Evolutionary conservation across 1,140 invertebrate species (phyloP).

Genomic region (Scaptomyza montana): DNA sequence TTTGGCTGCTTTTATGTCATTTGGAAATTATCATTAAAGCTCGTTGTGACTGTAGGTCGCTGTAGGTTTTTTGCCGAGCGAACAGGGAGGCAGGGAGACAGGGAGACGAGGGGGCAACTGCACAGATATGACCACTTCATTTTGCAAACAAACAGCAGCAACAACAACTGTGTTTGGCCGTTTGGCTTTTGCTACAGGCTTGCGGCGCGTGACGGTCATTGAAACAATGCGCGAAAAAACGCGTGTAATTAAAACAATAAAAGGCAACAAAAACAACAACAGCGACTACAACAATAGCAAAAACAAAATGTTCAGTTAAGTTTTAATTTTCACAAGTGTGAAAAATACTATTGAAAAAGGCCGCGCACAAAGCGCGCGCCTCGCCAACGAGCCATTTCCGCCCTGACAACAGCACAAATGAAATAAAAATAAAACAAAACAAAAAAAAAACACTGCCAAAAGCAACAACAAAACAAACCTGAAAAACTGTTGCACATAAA

Average conservation of each 20-base stretch:
- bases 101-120: neutral
- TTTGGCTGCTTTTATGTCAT: conserved; percentile 70
- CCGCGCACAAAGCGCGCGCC: conserved; percentile 56
- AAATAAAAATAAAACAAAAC: neutral
- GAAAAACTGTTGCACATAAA: conserved; percentile 14
- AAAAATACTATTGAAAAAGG: conserved; percentile 78
- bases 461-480: neutral
- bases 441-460: neutral
- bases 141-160: conserved; percentile 55
- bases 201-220: conserved; percentile 77
- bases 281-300: conserved; percentile 30
- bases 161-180: conserved; percentile 41
- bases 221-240: conserved; percentile 79
- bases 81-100: too few species aligned
- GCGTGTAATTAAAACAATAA: conserved; percentile 81
- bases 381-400: conserved; percentile 73
- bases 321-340: conserved; percentile 81
- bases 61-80: neutral
- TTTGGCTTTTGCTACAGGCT: conserved; percentile 36
- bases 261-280: conserved; percentile 54
- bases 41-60: conserved; percentile 18
- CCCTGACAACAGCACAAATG: conserved; percentile 32
- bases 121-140: conserved; percentile 77
- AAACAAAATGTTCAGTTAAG: conserved; percentile 75
- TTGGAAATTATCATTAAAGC: conserved; percentile 80